Base-by-base conservation (phyloP, 2,888 invertebrate species). In the Sinopyrophorus schimmeli region DNA sequence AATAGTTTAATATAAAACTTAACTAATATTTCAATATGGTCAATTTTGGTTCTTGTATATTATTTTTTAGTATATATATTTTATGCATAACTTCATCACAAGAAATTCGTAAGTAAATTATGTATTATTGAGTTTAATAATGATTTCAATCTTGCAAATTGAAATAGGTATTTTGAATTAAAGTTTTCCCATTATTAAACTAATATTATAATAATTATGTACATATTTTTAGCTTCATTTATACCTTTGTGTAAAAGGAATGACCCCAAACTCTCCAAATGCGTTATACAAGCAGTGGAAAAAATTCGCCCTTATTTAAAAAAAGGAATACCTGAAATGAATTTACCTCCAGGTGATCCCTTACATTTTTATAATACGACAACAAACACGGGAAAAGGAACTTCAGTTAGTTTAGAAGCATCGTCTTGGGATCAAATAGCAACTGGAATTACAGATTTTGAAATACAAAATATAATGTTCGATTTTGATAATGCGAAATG, bases 241-340 rank as follows among this genome's bases (percentile, higher is more conserved):
- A 32, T 57, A n/a, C 38, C 39, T 11, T 18, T 53, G 5, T 70
- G 70, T 42, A 59, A 62, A 18, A 54, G 66, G 24, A 55, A 50
- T 41, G 68, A 67, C 44, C 63, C 65, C 3, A 57, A 70, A 7
- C 54, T 71, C 11, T 60, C 59, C 34, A 57, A 64, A 35, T 71
- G 71, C 51, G 54, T 69, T 16, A 30, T 64, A 10, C 57, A 64
- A 7, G 62, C 66, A 5, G 55, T 67, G 3, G 58, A 66, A 28
- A 47, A 52, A 17, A 47, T 69, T 6, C 57, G 55, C 18, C 65
- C 68, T 0, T 59, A 54, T 44, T 48, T 71, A 12, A 59, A 56
- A 28, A 66, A 64, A 52, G 72, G 71, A 3, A 59, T 69, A 16
- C 69, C 69, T 3, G 67, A 68, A 46, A 52, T 73, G 54, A 60